Evolutionary conservation across 2,888 invertebrate genomes (phyloP), one percentile per base, ranked within the genome.

Genomic region (Nudaria mundana): DNA sequence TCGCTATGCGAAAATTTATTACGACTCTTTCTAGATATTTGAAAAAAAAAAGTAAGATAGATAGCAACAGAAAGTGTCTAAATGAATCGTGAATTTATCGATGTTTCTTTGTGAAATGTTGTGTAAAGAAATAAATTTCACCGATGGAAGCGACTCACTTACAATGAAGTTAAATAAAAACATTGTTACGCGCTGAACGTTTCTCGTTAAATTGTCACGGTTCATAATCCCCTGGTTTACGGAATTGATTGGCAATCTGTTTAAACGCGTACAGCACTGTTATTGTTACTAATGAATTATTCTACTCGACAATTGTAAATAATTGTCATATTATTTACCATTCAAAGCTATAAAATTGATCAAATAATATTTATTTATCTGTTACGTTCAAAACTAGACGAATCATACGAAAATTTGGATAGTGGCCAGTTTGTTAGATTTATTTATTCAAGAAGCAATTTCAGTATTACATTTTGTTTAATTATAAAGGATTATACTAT

Each of bases 171-270:
- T 11, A 53, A 45, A 56, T 51, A 51, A 54, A 56, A 60, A 51
- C 48, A 59, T 48, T 41, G 30, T 38, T 16, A 29, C 41, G 39
- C 34, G 32, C 44, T 42, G 49, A 46, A 56, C 53, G 48, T 45
- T 46, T 46, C 69, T 77, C 69, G 70, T 77, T 77, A 77, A 73
- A 75, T 65, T 63, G 56, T 69, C 68, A 71, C 73, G 75, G 61
- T 61, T 53, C 50, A 53, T 63, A 64, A 62, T 64, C 57, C 48
- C n/a, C 51, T 51, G 55, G 54, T 46, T 53, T 50, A 51, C 53
- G 47, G 58, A 45, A 63, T 60, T 60, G 58, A 56, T 66, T 63
- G 55, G 58, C 49, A 52, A 50, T 52, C 52, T 53, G 45, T 53
- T 57, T 59, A 59, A 50, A 46, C 50, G 48, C 35, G 56, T 49